Evolutionary conservation across 2,888 invertebrate species (phyloP), one percentile per base, ranked within the genome.

Genomic region (Tricholauxania praeusta): DNA sequence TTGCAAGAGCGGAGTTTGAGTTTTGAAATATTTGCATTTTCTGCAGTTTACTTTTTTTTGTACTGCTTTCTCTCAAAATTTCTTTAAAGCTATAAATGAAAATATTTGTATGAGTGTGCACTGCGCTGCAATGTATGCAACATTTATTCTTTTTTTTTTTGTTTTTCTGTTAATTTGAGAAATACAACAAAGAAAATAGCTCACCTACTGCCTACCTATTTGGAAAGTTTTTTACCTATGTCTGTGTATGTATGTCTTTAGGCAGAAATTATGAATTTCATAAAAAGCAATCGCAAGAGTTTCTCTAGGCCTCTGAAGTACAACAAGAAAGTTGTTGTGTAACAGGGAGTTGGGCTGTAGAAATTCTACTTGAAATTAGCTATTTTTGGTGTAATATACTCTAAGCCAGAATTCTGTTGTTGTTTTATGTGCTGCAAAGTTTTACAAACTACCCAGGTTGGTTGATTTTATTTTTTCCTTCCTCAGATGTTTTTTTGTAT

Each of bases 111-210:
- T 7, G 39, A 10, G 10, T 7, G 39, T 39, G 10, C 10, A 39
- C 15, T 59, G 28, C 62, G 62, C 63, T 48, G 63, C 48, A 39
- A 19, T 47, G 63, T 60, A 28, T 32, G 60, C 78, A 80, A 75
- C 75, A 74, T 76, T 59, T n/a, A n/a, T n/a, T n/a, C n/a, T n/a
- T 62, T 67, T 17, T 63, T 62, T 39, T 62, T 62, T 14, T n/a
- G 12, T 48, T 19, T 19, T n/a, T 39, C 32, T 32, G 17, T 66
- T 52, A 32, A 22, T 14, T 15, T 65, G 22, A 17, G 52, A 28
- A 28, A 28, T 22, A 22, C 15, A 17, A 65, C 32, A 19, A 22
- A 22, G 60, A 39, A 39, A 39, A 39, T 39, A 39, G n/a, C 22
- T 32, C 22, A 65, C 28, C 51, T 51, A 47, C 15, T 39, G 62